Evolutionary conservation across 2,888 invertebrate species (phyloP), one percentile per base, ranked within the genome.

Genomic region (Megaustenia siamemsis): DNA sequence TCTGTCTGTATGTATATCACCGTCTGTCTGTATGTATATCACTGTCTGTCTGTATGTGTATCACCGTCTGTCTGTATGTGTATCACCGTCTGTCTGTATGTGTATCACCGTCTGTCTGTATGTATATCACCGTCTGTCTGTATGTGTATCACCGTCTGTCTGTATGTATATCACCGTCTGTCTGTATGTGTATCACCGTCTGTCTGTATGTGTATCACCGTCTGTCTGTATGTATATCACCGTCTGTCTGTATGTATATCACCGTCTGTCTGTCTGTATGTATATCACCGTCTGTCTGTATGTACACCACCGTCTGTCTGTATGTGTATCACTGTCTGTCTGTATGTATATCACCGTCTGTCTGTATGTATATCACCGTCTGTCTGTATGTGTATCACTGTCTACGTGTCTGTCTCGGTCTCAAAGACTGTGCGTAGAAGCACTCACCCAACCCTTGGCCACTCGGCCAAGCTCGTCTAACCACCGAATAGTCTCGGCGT

Each of bases 381-480:
- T 69, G 18, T 43, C 24, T 24, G 8, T 6, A 3, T 43, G 24
- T 69, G 32, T 66, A 24, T 71, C 10, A 43, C 40, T 71, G n/a
- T 43, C 24, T 3, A 71, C 8, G 1, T 71, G 1, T 71, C 40
- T 71, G n/a, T 71, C 40, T 71, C 24, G 10, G 24, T n/a, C n/a
- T n/a, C 32, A 6, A 35, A 68, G 4, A 21, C 68, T 15, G 28
- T 15, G n/a, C 38, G 21, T 21, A 21, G 21, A 5, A 2, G 18
- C 43, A 88, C 89, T 80, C 84, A 91, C 91, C 80, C 88, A 38
- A 15, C 83, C 82, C 38, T 89, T 87, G 21, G 89, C 90, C 18
- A 89, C 45, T 21, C 90, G 77, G 0, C 91, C 91, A 0, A 88
- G 73, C 80, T 90, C 90, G 60, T 91, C 91, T 38, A 91, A 76